Conservation (phyloP, 2,113 vertebrate species). For the Rhynchopsitta pachyrhyncha region DNA sequence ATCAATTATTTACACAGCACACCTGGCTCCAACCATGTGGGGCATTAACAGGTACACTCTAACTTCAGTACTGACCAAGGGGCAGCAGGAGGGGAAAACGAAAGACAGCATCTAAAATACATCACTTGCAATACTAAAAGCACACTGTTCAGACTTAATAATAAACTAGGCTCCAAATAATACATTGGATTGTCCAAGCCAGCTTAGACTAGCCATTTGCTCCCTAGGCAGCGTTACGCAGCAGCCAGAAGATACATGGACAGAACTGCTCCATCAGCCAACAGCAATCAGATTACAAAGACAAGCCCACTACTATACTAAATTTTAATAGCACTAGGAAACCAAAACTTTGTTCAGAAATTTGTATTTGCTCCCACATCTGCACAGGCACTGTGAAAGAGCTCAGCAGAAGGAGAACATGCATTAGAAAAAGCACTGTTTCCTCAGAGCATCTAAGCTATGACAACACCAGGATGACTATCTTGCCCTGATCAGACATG, state of each 20-base stretch:
- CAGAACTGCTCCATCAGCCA: not conserved
- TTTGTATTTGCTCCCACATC: not conserved
- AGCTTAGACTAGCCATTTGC: not conserved
- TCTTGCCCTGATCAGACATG: not conserved
- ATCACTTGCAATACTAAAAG: not conserved
- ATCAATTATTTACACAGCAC: not conserved
- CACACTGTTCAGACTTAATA: not conserved
- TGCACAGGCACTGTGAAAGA: not conserved
- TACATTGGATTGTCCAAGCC: not conserved
- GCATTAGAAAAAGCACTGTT: not conserved
- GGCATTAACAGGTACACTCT: not conserved
- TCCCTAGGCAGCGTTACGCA: not conserved
- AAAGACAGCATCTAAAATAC: not conserved
- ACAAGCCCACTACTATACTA: not conserved
- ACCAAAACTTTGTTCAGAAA: not conserved
- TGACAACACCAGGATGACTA: not conserved
- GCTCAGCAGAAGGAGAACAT: not conserved
- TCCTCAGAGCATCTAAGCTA: not conserved
- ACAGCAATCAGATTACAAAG: not conserved
- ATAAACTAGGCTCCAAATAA: not conserved
- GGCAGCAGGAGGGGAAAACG: not conserved
- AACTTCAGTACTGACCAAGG: not conserved
- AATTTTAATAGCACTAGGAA: not conserved
- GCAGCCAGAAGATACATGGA: accelerated
- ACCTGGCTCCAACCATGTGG: not conserved